Conservation (phyloP, 1,140 invertebrate genomes). For the Lepidurus couesii region DNA sequence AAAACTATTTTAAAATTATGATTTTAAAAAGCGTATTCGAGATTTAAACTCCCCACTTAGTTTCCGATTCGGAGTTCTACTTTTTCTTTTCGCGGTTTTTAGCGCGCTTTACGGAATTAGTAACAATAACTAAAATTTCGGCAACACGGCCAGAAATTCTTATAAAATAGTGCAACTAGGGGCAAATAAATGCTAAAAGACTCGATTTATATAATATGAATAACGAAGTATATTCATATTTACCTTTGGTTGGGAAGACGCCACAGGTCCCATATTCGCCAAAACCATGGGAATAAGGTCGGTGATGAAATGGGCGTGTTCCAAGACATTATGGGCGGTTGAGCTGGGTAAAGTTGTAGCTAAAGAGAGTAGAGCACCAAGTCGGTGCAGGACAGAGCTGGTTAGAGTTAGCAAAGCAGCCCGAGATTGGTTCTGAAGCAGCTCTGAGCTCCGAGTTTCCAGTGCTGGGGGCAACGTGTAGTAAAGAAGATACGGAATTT, state of each 20-base stretch:
- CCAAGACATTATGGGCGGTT: constrained; percentile 36
- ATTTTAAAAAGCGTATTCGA: no score
- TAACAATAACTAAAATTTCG: no score
- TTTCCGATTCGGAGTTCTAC: no score
- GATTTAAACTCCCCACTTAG: no score
- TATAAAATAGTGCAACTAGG: no score
- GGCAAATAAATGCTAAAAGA: no score
- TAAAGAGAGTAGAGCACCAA: constrained; percentile 65
- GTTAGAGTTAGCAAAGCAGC: constrained; percentile 87
- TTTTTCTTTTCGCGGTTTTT: no score
- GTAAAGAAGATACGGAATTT: constrained; percentile 90
- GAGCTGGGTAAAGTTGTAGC: neutral
- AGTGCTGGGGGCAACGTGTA: constrained; percentile 56
- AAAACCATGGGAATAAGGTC: constrained; percentile 71
- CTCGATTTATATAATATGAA: no score
- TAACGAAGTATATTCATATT: constrained; percentile 35
- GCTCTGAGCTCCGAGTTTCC: constrained; percentile 5
- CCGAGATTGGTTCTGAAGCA: constrained; percentile 89
- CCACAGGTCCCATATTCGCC: constrained; percentile 72
- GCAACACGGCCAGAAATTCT: no score
- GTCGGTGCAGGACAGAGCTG: constrained; percentile 83
- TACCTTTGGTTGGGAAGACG: constrained; percentile 73
- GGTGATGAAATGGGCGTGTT: constrained; percentile 54
- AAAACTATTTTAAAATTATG: no score
- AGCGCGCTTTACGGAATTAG: no score